Evolutionary conservation across 2,888 invertebrate species (phyloP).

Genomic region (Aromia moschata): DNA sequence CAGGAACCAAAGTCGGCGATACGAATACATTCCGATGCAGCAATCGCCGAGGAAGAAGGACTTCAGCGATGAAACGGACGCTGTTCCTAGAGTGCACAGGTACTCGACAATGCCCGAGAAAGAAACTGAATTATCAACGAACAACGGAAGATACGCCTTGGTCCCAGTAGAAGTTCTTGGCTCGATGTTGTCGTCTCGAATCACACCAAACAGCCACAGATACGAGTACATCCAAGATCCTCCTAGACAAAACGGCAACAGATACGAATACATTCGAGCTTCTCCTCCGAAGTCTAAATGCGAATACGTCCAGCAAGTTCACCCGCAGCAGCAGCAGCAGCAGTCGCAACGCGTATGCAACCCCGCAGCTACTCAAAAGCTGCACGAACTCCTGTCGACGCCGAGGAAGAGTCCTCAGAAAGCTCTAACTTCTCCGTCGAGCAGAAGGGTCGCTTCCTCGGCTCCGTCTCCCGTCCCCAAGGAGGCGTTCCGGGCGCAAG

Average conservation of each 20-base stretch:
- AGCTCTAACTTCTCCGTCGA: constrained; percentile 48
- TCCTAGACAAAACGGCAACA: constrained; percentile 32
- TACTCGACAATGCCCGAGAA: constrained; percentile 75
- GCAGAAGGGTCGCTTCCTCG: constrained; percentile 48
- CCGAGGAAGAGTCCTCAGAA: constrained; percentile 63
- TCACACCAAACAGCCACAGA: constrained; percentile 30
- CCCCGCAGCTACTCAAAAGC: constrained; percentile 77
- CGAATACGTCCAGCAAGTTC: constrained; percentile 22
- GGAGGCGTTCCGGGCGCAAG: constrained; percentile 55
- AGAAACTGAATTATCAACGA: constrained; percentile 59
- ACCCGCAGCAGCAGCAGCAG: constrained; percentile 36
- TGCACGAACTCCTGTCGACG: constrained; percentile 79
- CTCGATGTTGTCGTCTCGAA: constrained; percentile 26
- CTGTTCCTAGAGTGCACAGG: constrained; percentile 65
- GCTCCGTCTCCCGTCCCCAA: constrained; percentile 58
- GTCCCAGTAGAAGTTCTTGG: constrained; percentile 53
- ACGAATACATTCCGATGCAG: constrained; percentile 68
- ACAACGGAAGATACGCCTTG: constrained; percentile 52
- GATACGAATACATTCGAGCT: constrained; percentile 52
- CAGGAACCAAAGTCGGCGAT: constrained; percentile 55
- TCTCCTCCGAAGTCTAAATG: constrained; percentile 32
- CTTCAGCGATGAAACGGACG: constrained; percentile 65
- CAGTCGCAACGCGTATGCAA: constrained; percentile 64
- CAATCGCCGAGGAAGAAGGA: constrained; percentile 65
- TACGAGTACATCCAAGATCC: constrained; percentile 51